A percentile compares a stretch with the other conserved stretches of the same genome.
Evolutionary conservation across 2,888 invertebrate genomes (phyloP).

Genomic region (Magallana nippona): DNA sequence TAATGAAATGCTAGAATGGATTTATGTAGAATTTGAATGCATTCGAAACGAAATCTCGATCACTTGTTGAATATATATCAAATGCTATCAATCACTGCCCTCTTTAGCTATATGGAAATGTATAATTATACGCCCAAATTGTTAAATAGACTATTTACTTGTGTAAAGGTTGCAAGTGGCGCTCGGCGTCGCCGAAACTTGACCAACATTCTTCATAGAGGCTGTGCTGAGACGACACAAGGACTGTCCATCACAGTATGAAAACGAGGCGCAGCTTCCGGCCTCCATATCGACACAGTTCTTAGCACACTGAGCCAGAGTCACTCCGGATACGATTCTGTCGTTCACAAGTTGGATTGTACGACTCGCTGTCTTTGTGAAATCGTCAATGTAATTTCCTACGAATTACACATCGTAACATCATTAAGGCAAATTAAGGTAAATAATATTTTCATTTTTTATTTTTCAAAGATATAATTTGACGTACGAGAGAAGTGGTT

Average conservation of each 20-base stretch:
- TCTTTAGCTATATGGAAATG: too few species aligned
- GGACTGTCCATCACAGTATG: slow-evolving; percentile 69
- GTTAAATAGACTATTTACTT: slow-evolving; percentile 59
- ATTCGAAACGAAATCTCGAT: too few species aligned
- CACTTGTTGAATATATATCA: too few species aligned
- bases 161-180: slow-evolving; percentile 67
- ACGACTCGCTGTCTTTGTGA: slow-evolving; percentile 54
- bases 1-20: too few species aligned
- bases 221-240: slow-evolving; percentile 67
- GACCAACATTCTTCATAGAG: slow-evolving; percentile 61
- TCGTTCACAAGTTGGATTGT: slow-evolving; percentile 59
- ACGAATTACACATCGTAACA: not conserved
- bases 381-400: slow-evolving; percentile 71
- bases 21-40: too few species aligned
- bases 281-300: slow-evolving; percentile 66
- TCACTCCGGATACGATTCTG: slow-evolving; percentile 60
- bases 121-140: too few species aligned
- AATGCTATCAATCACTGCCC: too few species aligned
- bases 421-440: not conserved
- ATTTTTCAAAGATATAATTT: not conserved
- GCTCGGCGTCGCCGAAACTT: slow-evolving; percentile 57
- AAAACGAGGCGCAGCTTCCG: slow-evolving; percentile 67
- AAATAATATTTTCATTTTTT: not conserved
- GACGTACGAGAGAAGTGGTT: slow-evolving; percentile 70
- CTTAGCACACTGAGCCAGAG: slow-evolving; percentile 67